A percentile compares a stretch with the other conserved stretches of the same genome.
Conservation (phyloP, 2,113 vertebrate species). For the Amblyopsis rosae region DNA sequence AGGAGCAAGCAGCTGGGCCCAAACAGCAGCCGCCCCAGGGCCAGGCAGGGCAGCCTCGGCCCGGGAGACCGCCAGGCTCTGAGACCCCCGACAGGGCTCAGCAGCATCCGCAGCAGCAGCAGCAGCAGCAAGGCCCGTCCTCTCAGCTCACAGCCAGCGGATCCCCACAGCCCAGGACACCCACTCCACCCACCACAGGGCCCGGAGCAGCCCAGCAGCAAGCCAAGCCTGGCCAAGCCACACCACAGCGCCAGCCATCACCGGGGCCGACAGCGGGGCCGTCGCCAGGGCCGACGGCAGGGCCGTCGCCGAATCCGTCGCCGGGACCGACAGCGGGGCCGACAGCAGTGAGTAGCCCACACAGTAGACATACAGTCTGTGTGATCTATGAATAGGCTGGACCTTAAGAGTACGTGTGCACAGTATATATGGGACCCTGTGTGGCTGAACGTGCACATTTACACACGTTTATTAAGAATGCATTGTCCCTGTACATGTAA, state of each 20-base stretch:
- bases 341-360: conserved; percentile 75
- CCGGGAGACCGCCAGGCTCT: conserved; percentile 63
- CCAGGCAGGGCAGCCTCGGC: conserved; percentile 60
- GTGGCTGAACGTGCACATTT: no score
- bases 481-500: no score
- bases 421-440: no score
- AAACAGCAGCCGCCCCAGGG: conserved; percentile 73
- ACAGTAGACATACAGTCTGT: no score
- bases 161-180: conserved; percentile 28
- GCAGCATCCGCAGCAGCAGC: conserved; percentile 60
- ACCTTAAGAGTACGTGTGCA: no score
- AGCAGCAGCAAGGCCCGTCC: conserved; percentile 50
- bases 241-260: conserved; percentile 68
- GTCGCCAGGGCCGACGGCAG: conserved; percentile 61
- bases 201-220: conserved; percentile 60
- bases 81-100: conserved; percentile 59
- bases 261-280: conserved; percentile 61
- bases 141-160: conserved; percentile 36
- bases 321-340: conserved; percentile 54
- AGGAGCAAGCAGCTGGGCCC: conserved; percentile 69
- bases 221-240: conserved; percentile 66
- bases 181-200: conserved; percentile 32
- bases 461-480: no score
- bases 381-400: no score
- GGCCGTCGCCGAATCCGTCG: conserved; percentile 65